Evolutionary conservation across 1,140 invertebrate species (phyloP).

Genomic region (Chironomus tepperi): DNA sequence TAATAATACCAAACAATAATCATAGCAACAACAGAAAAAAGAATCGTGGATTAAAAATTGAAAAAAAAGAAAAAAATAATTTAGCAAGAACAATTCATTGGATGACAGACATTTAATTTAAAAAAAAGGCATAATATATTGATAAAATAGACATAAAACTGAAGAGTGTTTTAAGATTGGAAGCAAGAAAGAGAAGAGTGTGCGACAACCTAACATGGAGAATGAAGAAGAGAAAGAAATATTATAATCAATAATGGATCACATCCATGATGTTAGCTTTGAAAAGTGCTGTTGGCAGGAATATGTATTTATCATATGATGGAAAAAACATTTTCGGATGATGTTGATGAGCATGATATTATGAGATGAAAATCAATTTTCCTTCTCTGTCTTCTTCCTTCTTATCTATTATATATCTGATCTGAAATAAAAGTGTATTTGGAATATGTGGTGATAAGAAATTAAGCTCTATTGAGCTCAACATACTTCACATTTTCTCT

Average conservation of each 20-base stretch:
- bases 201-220: neutral
- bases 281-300: constrained; percentile 3
- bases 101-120: no score
- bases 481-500: neutral
- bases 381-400: neutral
- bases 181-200: constrained; percentile 4
- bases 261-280: neutral
- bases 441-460: neutral
- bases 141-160: no score
- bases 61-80: no score
- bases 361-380: constrained; percentile 10
- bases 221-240: constrained; percentile 14
- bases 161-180: no score
- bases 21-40: no score
- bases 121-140: no score
- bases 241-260: constrained; percentile 11
- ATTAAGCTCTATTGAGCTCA: constrained; percentile 7
- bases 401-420: constrained; percentile 1
- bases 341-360: neutral
- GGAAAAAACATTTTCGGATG: neutral
- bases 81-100: no score
- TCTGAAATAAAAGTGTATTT: neutral
- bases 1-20: no score
- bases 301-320: neutral
- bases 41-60: no score